These are phyloP conservation scores for Sapajus apella DNA, from an alignment of 2,113 vertebrate genomes.

Conservation along the genomic window DNA sequence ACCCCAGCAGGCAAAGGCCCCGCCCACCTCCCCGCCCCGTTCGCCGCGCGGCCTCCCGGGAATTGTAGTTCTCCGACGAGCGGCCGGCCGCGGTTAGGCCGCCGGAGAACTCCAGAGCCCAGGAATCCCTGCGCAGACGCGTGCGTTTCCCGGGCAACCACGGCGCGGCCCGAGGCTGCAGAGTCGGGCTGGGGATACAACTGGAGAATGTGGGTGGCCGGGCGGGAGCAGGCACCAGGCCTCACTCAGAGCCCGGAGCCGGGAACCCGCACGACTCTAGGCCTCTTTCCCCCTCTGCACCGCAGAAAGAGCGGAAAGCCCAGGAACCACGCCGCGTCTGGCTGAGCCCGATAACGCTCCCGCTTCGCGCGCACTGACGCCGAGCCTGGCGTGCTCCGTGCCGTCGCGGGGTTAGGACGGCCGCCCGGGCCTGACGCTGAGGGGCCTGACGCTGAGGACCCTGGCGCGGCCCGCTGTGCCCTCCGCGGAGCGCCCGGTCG, in stretches of 20 bases:
- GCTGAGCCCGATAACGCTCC: background rate
- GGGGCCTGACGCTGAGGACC: background rate
- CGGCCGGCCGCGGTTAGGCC: rapidly evolving
- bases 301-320: background rate
- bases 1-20: background rate
- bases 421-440: background rate
- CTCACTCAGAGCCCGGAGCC: rapidly evolving
- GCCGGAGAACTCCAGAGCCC: background rate
- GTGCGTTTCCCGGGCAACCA: background rate
- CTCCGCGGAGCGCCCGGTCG: too few relatives aligned
- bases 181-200: rapidly evolving
- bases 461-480: too few relatives aligned
- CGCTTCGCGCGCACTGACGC: rapidly evolving
- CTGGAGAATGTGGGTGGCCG: background rate
- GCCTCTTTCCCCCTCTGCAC: too few relatives aligned
- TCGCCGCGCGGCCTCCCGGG: conserved; percentile 31
- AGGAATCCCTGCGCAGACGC: background rate
- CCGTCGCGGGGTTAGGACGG: background rate
- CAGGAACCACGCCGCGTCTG: background rate
- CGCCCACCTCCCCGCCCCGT: background rate
- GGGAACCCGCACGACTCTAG: rapidly evolving
- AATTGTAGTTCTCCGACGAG: background rate
- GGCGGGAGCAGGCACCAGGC: rapidly evolving
- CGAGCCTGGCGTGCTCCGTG: too few relatives aligned
- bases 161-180: background rate